A percentile compares a stretch with the other conserved stretches of the same genome.
Conservation (phyloP, 1,140 invertebrate genomes). For the Calycopis cecrops region DNA sequence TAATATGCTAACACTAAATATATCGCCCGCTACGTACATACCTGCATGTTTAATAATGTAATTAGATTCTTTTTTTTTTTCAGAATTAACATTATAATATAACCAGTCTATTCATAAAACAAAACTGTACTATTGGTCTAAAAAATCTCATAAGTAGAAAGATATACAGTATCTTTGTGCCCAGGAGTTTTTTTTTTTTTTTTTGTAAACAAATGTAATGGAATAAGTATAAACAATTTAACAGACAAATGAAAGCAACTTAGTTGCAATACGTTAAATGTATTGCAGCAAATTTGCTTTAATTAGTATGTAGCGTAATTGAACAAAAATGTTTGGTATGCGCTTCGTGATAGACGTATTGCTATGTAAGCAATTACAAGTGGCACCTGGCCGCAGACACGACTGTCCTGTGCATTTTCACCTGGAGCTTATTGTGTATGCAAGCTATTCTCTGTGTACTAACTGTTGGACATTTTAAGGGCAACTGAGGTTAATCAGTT, state of each 20-base stretch:
- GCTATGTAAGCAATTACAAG: slow-evolving; percentile 18
- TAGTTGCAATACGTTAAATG: too few species aligned
- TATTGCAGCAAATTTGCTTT: too few species aligned
- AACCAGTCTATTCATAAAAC: slow-evolving; percentile 19
- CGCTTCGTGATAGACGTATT: background rate
- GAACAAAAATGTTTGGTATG: too few species aligned
- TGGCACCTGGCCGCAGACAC: slow-evolving; percentile 21
- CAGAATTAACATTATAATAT: background rate
- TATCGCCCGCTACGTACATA: slow-evolving; percentile 36
- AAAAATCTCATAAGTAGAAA: too few species aligned
- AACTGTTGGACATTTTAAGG: slow-evolving; percentile 47
- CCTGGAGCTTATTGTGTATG: slow-evolving; percentile 50
- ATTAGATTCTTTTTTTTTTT: slow-evolving; percentile 55
- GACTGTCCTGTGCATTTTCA: slow-evolving; percentile 51
- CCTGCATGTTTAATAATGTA: slow-evolving; percentile 42
- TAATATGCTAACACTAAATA: too few species aligned
- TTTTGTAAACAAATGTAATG: too few species aligned
- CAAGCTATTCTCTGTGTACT: slow-evolving; percentile 37
- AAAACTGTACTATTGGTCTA: slow-evolving; percentile 40
- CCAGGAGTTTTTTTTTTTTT: too few species aligned
- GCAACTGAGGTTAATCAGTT: slow-evolving; percentile 44
- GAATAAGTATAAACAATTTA: too few species aligned
- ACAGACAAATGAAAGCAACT: too few species aligned
- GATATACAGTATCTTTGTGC: too few species aligned
- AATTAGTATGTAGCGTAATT: too few species aligned